Evolutionary conservation across 2,888 invertebrate species (phyloP), one percentile per base, ranked within the genome.

Genomic region (Nomada ruficornis): DNA sequence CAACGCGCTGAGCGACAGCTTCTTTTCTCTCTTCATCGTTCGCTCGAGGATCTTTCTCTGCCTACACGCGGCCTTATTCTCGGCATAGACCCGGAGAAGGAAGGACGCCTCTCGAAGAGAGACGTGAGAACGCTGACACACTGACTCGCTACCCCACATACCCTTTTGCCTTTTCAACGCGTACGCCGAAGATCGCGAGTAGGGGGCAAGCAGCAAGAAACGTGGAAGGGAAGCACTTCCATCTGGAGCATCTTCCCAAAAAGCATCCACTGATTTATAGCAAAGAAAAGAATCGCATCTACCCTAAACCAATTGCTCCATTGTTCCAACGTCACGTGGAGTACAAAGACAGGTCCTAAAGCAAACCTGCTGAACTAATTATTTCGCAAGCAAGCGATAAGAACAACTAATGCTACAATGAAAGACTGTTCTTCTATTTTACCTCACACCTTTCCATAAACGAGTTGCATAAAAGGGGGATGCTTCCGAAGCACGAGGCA

Each of bases 71-170:
- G 93, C 93, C 93, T 93, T 93, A 93, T 93, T 93, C 92, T 89
- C 88, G 89, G 80, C 83, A 86, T 86, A 90, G 86, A 89, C 71
- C 83, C 85, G 86, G 89, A 90, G 86, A 84, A 90, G 89, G 90
- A 89, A 89, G 89, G 90, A 90, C 89, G 90, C 86, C 84, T 60
- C 85, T 60, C 85, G 88, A 87, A 88, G 89, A 90, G 89, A 93
- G 90, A 92, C 88, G 91, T 89, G 90, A 91, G 91, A 90, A 92
- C 92, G 93, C 93, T 94, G 94, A 94, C 94, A 94, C 86, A 94
- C 94, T 94, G 93, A 94, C 94, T 93, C 92, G 93, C 93, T 93
- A 94, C 92, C 94, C 94, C 93, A 94, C 94, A 94, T 94, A 94
- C 91, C 93, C 94, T 93, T 92, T 92, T 93, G 89, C 93, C 92